phyloP scores from a whole-genome alignment of 1,140 invertebrate genomes.

The Platorchestia sp. region DNA sequence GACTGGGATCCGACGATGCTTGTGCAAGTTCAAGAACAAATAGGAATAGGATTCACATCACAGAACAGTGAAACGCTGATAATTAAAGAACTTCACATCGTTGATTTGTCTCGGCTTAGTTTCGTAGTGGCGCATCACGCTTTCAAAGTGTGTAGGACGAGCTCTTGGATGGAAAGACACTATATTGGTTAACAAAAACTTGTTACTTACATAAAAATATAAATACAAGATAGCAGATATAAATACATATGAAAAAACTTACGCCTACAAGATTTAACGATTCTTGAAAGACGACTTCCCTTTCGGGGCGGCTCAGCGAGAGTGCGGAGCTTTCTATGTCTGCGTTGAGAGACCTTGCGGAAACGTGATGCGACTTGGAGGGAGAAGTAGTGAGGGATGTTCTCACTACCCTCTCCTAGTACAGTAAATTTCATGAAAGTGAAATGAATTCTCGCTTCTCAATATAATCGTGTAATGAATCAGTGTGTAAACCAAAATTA shows the following conservation, averaged over 20 bases:
- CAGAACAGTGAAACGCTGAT: background rate
- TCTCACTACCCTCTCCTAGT: background rate
- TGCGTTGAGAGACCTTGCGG: background rate
- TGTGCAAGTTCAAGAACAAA: background rate
- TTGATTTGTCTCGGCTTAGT: background rate
- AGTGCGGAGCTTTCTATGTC: background rate
- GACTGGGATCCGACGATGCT: too few species aligned
- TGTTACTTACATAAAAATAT: conserved; percentile 43
- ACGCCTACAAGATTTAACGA: conserved; percentile 10
- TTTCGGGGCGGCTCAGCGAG: background rate
- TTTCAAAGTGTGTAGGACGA: background rate
- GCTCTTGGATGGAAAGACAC: background rate
- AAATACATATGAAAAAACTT: conserved; percentile 46
- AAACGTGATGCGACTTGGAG: background rate
- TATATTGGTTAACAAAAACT: conserved; percentile 36
- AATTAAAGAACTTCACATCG: background rate
- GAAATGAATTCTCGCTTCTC: background rate
- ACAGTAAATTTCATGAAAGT: background rate
- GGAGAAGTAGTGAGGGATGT: background rate
- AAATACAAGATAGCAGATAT: conserved; percentile 41
- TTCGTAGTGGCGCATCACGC: background rate
- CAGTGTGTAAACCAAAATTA: background rate
- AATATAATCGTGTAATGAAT: background rate
- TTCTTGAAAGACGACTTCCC: conserved; percentile 50
- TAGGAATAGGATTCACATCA: background rate